A percentile compares a stretch with the other conserved stretches of the same genome.
Evolutionary conservation across 2,888 invertebrate genomes (phyloP).

Genomic region (Pyrrhia umbra): DNA sequence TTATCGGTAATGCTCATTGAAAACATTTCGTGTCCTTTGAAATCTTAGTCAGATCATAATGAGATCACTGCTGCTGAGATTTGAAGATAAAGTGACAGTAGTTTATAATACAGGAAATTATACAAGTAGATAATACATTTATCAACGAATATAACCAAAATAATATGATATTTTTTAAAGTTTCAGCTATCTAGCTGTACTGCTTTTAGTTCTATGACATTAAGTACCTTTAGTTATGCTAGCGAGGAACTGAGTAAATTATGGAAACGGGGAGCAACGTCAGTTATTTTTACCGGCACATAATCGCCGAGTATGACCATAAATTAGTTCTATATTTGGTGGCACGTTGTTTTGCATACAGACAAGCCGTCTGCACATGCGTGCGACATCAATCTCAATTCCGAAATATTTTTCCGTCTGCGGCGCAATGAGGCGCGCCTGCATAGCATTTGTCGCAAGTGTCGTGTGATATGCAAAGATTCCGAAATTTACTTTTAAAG

Average conservation of each 20-base stretch:
- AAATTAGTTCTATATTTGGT: slow-evolving; percentile 90
- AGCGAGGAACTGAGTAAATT: slow-evolving; percentile 77
- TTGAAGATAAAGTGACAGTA: slow-evolving; percentile 29
- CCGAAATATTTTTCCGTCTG: slow-evolving; percentile 89
- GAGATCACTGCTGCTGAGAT: slow-evolving; percentile 62
- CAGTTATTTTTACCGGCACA: slow-evolving; percentile 85
- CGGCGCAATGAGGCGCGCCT: slow-evolving; percentile 63
- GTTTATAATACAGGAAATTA: background rate
- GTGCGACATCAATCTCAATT: slow-evolving; percentile 90
- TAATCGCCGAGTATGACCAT: slow-evolving; percentile 89
- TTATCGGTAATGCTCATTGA: slow-evolving; percentile 80
- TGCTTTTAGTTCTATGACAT: slow-evolving; percentile 8
- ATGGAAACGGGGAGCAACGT: slow-evolving; percentile 81
- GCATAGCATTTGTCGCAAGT: slow-evolving; percentile 54
- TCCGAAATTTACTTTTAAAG: slow-evolving; percentile 34
- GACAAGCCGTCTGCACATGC: slow-evolving; percentile 89
- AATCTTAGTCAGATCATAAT: slow-evolving; percentile 53
- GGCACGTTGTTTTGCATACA: slow-evolving; percentile 88
- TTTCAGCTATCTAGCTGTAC: background rate
- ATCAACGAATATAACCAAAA: no score
- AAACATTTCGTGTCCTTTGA: slow-evolving; percentile 59
- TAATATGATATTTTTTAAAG: background rate
- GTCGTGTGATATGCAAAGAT: slow-evolving; percentile 51
- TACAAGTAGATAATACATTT: background rate
- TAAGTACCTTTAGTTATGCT: slow-evolving; percentile 63